These are phyloP conservation scores for Ictalurus furcatus DNA, from an alignment of 2,113 vertebrate species.

Conservation along the genomic window DNA sequence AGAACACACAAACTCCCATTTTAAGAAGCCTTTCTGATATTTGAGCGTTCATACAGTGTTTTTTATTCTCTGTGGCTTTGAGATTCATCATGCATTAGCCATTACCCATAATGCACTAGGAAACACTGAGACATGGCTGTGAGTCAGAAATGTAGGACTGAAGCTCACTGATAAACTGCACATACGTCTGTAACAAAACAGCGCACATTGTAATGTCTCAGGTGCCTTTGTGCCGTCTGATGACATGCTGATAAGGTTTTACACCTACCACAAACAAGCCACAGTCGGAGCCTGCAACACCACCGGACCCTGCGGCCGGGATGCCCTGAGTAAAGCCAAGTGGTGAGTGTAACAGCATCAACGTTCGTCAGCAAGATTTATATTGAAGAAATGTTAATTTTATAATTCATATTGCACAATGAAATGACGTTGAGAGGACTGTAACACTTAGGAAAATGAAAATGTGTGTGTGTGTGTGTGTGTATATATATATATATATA, in stretches of 20 bases:
- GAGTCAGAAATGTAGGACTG: neutral
- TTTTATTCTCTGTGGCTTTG: neutral
- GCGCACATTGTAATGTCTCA: conserved; percentile 51
- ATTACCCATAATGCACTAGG: neutral
- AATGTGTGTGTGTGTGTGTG: neutral
- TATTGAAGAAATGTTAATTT: neutral
- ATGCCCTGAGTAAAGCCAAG: conserved; percentile 87
- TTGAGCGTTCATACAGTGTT: no score
- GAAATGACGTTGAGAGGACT: no score
- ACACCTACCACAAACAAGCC: conserved; percentile 93
- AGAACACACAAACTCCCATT: no score
- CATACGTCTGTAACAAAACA: neutral
- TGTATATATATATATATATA: neutral
- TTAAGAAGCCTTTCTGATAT: no score
- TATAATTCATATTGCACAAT: neutral
- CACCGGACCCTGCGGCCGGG: conserved; percentile 86
- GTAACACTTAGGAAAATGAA: no score
- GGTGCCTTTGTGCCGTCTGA: conserved; percentile 92
- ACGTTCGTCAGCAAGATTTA: neutral
- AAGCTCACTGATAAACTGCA: neutral
- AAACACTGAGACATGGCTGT: neutral
- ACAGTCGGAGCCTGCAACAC: conserved; percentile 85
- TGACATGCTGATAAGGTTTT: conserved; percentile 94
- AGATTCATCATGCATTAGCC: neutral
- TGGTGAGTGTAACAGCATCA: conserved; percentile 71